phyloP scores from a whole-genome alignment of 2,113 vertebrate species.

The Sapayoa aenigma region DNA sequence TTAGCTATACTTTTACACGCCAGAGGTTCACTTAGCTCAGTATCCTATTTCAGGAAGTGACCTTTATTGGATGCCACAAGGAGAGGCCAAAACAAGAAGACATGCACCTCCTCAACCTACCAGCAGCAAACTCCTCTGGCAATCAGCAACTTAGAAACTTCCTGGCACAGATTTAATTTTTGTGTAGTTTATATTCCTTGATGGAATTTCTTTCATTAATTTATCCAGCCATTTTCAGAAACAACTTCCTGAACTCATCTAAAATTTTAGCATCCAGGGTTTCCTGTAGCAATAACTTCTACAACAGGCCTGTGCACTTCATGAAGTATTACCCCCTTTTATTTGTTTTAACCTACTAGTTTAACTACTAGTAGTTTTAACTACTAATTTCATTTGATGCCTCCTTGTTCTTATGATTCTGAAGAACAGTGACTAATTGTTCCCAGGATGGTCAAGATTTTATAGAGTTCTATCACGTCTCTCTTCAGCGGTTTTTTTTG shows the following conservation, averaged over 20 bases:
- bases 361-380: too few relatives aligned
- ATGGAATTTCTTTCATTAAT: neutral
- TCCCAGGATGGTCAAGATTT: neutral
- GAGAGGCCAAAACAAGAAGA: neutral
- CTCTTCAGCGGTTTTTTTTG: neutral
- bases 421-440: neutral
- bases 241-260: neutral
- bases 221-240: slow-evolving; percentile 6
- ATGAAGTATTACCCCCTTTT: neutral
- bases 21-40: neutral
- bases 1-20: neutral
- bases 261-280: neutral
- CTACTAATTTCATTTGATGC: neutral
- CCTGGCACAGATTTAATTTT: neutral
- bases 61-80: neutral
- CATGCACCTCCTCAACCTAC: neutral
- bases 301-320: neutral
- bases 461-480: neutral
- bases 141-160: neutral
- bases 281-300: neutral
- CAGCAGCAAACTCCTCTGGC: neutral
- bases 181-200: neutral
- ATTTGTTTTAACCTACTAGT: neutral
- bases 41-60: neutral
- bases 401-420: neutral